phyloP scores from a whole-genome alignment of 2,113 vertebrate species.

The Nipponia nippon region DNA sequence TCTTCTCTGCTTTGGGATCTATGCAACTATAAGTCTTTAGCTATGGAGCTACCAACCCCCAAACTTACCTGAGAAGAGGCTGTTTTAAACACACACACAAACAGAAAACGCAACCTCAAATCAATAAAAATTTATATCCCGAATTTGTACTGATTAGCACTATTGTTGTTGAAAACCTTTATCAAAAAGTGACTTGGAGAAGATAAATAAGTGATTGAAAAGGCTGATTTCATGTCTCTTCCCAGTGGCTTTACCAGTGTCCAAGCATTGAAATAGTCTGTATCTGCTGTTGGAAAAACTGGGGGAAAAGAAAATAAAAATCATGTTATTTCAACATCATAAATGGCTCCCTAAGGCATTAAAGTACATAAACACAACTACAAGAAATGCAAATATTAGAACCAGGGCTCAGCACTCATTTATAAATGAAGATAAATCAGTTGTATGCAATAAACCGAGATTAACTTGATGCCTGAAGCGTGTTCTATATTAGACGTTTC shows the following conservation, averaged over 20 bases:
- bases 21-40: neutral
- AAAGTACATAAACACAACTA: slow-evolving; percentile 48
- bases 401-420: slow-evolving; percentile 46
- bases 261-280: neutral
- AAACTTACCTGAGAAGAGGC: neutral
- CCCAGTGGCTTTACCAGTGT: neutral
- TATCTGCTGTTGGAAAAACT: neutral
- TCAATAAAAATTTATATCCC: neutral
- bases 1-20: neutral
- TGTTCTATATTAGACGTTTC: slow-evolving; percentile 29
- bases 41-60: neutral
- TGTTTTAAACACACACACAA: neutral
- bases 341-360: slow-evolving; percentile 41
- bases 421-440: slow-evolving; percentile 75
- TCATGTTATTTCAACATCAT: neutral
- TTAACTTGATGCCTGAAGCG: slow-evolving; percentile 18
- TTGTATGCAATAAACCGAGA: slow-evolving; percentile 4
- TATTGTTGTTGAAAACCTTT: neutral
- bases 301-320: slow-evolving; percentile 5
- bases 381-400: slow-evolving; percentile 54
- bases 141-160: neutral
- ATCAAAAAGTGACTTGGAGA: neutral
- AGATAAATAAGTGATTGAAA: neutral
- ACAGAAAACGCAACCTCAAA: neutral
- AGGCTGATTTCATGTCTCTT: neutral